Conservation (phyloP, 1,140 invertebrate species). For the Akabosia matsudoensis region DNA sequence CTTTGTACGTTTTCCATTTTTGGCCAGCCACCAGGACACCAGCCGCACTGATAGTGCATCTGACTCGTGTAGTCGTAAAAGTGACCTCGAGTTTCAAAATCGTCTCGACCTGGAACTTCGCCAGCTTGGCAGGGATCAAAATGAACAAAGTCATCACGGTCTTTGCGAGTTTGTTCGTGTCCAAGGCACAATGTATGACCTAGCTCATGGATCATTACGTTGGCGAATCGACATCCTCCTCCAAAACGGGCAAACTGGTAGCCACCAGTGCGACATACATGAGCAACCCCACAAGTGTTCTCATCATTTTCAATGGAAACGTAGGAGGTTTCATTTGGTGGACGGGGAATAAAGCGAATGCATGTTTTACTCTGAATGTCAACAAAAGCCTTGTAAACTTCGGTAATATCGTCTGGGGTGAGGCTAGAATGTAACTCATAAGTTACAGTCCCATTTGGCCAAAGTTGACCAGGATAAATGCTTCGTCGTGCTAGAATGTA, state of each 20-base stretch:
- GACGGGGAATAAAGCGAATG: not conserved
- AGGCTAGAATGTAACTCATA: not conserved
- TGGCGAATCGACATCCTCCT: not conserved
- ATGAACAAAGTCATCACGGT: not conserved
- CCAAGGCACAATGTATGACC: not conserved
- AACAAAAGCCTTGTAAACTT: not conserved
- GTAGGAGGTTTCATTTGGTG: not conserved
- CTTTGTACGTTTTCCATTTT: not conserved
- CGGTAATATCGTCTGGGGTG: no score
- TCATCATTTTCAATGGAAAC: not conserved
- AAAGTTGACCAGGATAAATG: not conserved
- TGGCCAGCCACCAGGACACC: constrained; percentile 6
- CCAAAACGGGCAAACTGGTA: not conserved
- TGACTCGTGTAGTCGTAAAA: constrained; percentile 13
- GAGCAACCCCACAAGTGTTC: not conserved
- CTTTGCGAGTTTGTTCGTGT: not conserved
- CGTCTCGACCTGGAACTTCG: not conserved
- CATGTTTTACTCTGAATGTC: constrained; percentile 11
- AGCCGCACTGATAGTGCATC: not conserved
- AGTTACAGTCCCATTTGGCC: not conserved
- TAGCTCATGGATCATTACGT: not conserved
- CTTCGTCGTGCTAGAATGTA: not conserved
- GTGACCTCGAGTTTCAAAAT: not conserved
- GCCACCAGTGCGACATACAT: not conserved
- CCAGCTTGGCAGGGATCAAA: not conserved